These are phyloP conservation scores for Oxygymnocypris stewartii DNA, from an alignment of 2,113 vertebrate species.

Conservation along the genomic window DNA sequence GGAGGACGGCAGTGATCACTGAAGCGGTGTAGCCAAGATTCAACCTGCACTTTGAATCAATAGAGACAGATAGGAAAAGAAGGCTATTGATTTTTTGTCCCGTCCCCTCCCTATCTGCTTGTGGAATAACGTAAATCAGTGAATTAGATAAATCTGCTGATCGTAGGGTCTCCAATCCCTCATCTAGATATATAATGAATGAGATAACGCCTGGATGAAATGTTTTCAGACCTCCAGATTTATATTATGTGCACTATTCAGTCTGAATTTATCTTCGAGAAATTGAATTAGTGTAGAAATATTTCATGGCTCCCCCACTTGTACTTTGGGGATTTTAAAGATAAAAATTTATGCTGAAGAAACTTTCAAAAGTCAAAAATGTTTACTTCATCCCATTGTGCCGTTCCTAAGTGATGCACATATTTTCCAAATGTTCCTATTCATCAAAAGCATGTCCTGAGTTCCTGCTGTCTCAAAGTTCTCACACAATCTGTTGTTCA, in stretches of 20 bases:
- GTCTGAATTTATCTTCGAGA: slow-evolving; percentile 9
- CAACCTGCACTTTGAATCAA: slow-evolving; percentile 56
- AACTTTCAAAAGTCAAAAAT: slow-evolving; percentile 30
- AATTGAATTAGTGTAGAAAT: slow-evolving; percentile 4
- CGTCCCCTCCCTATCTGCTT: slow-evolving; percentile 35
- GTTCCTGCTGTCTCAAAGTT: slow-evolving; percentile 42
- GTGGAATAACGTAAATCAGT: slow-evolving; percentile 52
- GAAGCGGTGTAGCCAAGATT: slow-evolving; percentile 51
- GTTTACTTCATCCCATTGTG: slow-evolving; percentile 21
- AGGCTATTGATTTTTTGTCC: slow-evolving; percentile 59
- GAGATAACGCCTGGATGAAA: slow-evolving; percentile 27
- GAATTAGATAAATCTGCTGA: slow-evolving; percentile 32
- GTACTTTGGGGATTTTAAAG: slow-evolving; percentile 30
- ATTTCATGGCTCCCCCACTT: neutral
- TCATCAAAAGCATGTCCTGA: slow-evolving; percentile 44
- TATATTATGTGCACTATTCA: slow-evolving; percentile 1
- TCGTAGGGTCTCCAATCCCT: slow-evolving; percentile 27
- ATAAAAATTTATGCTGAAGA: slow-evolving; percentile 33
- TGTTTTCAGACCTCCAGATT: slow-evolving; percentile 29
- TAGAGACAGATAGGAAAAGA: slow-evolving; percentile 60
- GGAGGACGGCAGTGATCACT: slow-evolving; percentile 50
- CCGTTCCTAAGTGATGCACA: neutral
- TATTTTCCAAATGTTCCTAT: slow-evolving; percentile 35
- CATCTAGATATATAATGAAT: slow-evolving; percentile 25
- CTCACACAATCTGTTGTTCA: slow-evolving; percentile 47